These are phyloP conservation scores for Parambassis ranga DNA, from an alignment of 2,797 vertebrate species.

Conservation along the genomic window DNA sequence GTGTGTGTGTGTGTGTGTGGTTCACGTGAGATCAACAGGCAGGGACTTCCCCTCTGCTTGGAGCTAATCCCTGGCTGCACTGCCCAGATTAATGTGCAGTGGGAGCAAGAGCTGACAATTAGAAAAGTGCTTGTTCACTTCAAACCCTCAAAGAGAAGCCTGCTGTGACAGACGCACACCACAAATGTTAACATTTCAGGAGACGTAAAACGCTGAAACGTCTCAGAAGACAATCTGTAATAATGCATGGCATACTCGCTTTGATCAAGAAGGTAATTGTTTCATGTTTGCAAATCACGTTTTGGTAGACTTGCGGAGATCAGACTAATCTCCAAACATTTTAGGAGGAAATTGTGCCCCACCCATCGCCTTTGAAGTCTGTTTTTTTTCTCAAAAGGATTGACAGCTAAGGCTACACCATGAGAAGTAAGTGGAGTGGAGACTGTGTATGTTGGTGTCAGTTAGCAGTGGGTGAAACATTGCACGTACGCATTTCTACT, in stretches of 20 bases:
- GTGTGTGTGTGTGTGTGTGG: conserved; percentile 10
- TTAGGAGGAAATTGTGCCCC: conserved; percentile 69
- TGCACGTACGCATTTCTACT: too few relatives aligned
- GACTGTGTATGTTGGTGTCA: neutral
- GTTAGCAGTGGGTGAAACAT: too few relatives aligned
- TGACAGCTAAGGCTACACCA: conserved; percentile 42
- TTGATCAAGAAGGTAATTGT: conserved; percentile 63
- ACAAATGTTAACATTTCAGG: conserved; percentile 26
- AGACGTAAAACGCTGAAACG: conserved; percentile 15
- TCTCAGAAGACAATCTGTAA: conserved; percentile 42
- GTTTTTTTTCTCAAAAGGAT: conserved; percentile 51
- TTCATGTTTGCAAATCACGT: conserved; percentile 60
- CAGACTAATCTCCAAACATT: conserved; percentile 75
- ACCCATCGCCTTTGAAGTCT: conserved; percentile 77
- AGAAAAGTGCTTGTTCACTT: conserved; percentile 48
- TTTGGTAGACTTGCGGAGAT: conserved; percentile 72
- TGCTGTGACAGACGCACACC: conserved; percentile 31
- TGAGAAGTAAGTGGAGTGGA: neutral
- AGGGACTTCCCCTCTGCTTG: conserved; percentile 58
- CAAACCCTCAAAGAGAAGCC: conserved; percentile 30
- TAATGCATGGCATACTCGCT: conserved; percentile 60
- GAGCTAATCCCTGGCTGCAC: conserved; percentile 44
- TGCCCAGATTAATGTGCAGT: conserved; percentile 47
- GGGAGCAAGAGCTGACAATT: conserved; percentile 55
- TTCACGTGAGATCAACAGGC: conserved; percentile 27